Evolutionary conservation across 2,797 vertebrate species (phyloP), one percentile per base, ranked within the genome.

Genomic region (Hoplostethus atlanticus): DNA sequence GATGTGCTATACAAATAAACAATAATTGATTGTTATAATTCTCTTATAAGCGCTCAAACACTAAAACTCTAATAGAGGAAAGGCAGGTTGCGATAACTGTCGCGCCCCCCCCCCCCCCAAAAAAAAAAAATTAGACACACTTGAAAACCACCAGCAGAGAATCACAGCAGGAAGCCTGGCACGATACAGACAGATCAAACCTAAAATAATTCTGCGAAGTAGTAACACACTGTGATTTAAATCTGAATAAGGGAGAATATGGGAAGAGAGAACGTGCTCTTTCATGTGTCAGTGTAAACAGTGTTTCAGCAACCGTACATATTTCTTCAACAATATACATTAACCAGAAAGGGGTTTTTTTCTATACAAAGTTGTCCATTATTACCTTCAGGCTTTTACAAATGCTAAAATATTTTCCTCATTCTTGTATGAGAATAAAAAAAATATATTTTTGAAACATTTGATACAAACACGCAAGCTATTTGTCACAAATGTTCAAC

Each of bases 51-150:
- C 52, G 9, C 7, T 64, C 57, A 42, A 28, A 59, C 44, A 12
- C 42, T 44, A 4, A 3, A 4, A 13, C 42, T 44, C 11, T 44
- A 44, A 17, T 52, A 38, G n/a, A 71, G 25, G 30, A 63, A 42
- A 52, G 12, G 13, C 34, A 50, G 51, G 21, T 65, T 73, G 44
- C 75, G 44, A 40, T 10, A 40, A 40, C 15, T 42, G 36, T n/a
- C n/a, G n/a, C n/a, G 71, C 50, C 13, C 46, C 53, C 55, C 34
- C 31, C 48, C 21, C 25, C n/a, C n/a, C n/a, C n/a, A n/a, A n/a
- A n/a, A n/a, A n/a, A n/a, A n/a, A n/a, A n/a, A n/a, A 60, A 46
- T 57, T 9, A 6, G 53, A 81, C 50, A 46, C 48, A 60, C n/a
- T 17, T 16, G 6, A 34, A 48, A 48, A 50, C 16, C 12, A 6